Base-by-base conservation (phyloP, 2,113 vertebrate species). In the Paracyprichromis sp. region DNA sequence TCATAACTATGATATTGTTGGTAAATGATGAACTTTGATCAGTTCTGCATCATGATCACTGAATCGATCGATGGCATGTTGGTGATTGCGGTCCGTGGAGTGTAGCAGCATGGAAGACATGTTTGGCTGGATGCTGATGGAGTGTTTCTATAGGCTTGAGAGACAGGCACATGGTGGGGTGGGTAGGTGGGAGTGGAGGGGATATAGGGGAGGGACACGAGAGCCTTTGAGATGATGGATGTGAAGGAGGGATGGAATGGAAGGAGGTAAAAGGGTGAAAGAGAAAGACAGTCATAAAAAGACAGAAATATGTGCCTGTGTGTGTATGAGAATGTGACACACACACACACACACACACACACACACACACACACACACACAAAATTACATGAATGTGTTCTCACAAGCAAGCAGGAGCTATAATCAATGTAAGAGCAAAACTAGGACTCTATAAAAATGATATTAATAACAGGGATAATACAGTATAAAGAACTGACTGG, bases 221-320 rank as follows among this genome's bases (percentile, higher is more conserved):
- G 76, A 86, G 84, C 91, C 92, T 86, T 92, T 88, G 91, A 92
- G 89, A 92, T 93, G 89, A 92, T 89, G 89, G 88, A 95, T 92
- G 92, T 83, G 86, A 89, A 24, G 43, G 57, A 90, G 76, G 86
- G 83, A 61, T 82, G 31, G n/a, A 86, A 88, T 69, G 47, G 82
- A 85, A 84, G 47, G 53, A 88, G 63, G 40, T 47, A 47, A 76
- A 19, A 9, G 78, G 57, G 57, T 63, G 38, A 71, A 38, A 63
- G 76, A 57, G 38, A 63, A 69, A 79, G 45, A 81, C 52, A 85
- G 56, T 66, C 12, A 21, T 17, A 86, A 56, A 82, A 56, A 85
- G 69, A 88, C 26, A 80, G 36, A 83, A 88, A 88, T 53, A 83
- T 90, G 79, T 34, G 45, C 21, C 4, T 8, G n/a, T 26, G 52